Evolutionary conservation across 2,888 invertebrate genomes (phyloP), one percentile per base, ranked within the genome.

Genomic region (Chironomus riparius): DNA sequence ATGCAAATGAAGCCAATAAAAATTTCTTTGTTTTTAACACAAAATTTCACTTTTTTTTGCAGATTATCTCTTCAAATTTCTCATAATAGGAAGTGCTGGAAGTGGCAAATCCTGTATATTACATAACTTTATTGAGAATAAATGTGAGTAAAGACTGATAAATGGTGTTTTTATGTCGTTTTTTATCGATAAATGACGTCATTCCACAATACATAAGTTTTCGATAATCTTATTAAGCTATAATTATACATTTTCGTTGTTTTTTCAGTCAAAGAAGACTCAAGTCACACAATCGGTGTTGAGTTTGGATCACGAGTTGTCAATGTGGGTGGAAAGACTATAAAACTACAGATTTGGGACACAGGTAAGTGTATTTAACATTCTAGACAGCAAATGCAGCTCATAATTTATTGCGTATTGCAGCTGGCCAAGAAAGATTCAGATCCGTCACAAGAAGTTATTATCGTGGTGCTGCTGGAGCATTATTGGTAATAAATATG

Each of bases 391-490:
- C 38, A 38, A 38, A 38, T 38, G 38, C n/a, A n/a, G 91, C 79
- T 91, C 28, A 47, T n/a, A 10, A 7, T 21, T 62, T 56, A 18
- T 69, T 69, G 85, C 85, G 62, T 85, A 85, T 85, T 69, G 48
- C 22, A 38, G 83, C 83, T 70, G 83, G 83, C 0, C 83, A 84
- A 77, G 83, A 84, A 77, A 79, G 82, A 76, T 83, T 83, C 79
- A 88, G 88, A 78, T 88, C 89, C 7, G 89, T 89, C n/a, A 89
- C 89, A 0, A 87, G 92, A 69, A 92, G 92, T 38, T 93, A 93
- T 81, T 93, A 93, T 83, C 86, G 93, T 78, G 95, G 95, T 3
- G 95, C 95, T 13, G 95, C 95, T 70, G 95, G 95, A n/a, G 95
- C 95, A 47, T 85, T 95, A 47, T 86, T 96, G 24, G 95, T 38